Base-by-base conservation (phyloP, 1,140 invertebrate species). In the Saccostrea glomerata region DNA sequence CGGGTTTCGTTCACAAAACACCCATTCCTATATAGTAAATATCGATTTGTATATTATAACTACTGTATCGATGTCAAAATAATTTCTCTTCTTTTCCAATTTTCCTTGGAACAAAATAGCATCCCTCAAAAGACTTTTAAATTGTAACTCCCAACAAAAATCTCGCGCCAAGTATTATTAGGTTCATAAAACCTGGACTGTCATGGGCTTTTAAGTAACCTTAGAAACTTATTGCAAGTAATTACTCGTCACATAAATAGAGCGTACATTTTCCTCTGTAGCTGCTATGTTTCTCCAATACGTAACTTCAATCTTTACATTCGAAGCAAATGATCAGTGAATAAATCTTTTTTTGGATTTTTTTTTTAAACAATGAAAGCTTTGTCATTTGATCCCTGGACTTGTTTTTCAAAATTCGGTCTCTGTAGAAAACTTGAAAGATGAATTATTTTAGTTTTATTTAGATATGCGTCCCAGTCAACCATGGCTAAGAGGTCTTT, bases 181-280 rank as follows among this genome's bases (percentile, higher is more conserved):
- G 58, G 58, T 17, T 20, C 58, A 60, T 60, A 60, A 60, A 60
- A 60, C 20, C 58, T 20, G 58, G 58, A 4, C 58, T 60, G 9
- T 5, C 58, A 60, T 60, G 58, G 58, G 58, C 58, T 60, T 60
- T 60, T 60, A 60, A 60, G 58, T 60, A 60, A 60, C 58, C 58
- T 60, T 60, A 60, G 58, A 73, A 73, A 36, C 70, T 73, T 73
- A 36, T 73, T 73, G 70, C 70, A 73, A 73, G 58, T 60, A 12
- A 60, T 60, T 60, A 60, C 58, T 12, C 58, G 58, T 60, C 58
- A 60, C 15, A 12, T 60, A 60, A 60, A 60, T 60, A 60, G 58
- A 20, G 13, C 58, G 15, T 17, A 5, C 58, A 60, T 60, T 60
- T 60, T 60, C 58, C 58, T 20, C 58, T 60, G 20, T 12, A 15